phyloP scores from a whole-genome alignment of 2,113 vertebrate genomes.

The Macroglossus sobrinus region DNA sequence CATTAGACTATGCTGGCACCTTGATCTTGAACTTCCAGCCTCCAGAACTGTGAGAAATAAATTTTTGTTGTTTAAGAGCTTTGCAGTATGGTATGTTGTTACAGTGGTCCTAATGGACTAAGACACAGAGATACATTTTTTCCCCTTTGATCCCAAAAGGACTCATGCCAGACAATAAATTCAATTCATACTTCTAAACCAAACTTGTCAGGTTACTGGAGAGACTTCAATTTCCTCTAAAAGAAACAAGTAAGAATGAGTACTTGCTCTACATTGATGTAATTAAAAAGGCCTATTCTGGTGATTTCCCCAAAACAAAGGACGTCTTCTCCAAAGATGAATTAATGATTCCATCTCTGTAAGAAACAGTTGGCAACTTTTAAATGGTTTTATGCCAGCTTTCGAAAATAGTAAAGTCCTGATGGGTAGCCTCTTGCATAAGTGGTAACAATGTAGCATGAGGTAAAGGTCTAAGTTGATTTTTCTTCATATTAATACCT shows the following conservation, averaged over 20 bases:
- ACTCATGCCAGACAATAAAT: neutral
- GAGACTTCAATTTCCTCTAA: neutral
- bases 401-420: neutral
- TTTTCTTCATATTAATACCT: neutral
- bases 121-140: neutral
- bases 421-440: neutral
- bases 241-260: neutral
- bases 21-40: neutral
- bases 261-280: neutral
- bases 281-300: neutral
- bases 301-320: slow-evolving; percentile 12
- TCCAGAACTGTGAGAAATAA: neutral
- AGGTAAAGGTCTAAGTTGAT: neutral
- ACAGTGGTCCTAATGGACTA: neutral
- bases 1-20: neutral
- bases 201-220: neutral
- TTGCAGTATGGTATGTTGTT: neutral
- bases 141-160: neutral
- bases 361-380: slow-evolving; percentile 4
- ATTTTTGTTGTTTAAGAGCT: neutral
- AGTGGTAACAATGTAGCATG: neutral
- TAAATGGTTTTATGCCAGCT: slow-evolving; percentile 20
- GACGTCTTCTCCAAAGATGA: neutral
- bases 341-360: neutral
- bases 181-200: neutral